Conservation (phyloP, 2,113 vertebrate genomes). For the Neopipo cinnamomea region DNA sequence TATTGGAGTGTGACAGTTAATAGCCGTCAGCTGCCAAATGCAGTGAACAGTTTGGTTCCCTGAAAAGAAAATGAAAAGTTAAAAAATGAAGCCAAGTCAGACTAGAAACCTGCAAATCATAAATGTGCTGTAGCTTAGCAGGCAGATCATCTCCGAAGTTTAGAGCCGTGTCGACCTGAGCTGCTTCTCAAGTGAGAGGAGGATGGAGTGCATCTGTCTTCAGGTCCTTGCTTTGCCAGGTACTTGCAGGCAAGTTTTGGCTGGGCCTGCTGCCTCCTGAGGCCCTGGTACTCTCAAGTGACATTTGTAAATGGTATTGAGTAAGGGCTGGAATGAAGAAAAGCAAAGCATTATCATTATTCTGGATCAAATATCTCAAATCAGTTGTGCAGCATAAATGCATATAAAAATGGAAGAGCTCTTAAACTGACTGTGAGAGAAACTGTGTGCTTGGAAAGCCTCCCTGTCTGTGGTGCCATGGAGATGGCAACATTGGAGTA, state of each 20-base stretch:
- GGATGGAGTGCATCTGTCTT: not conserved
- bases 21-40: conserved; percentile 63
- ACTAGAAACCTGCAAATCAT: conserved; percentile 10
- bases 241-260: not conserved
- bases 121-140: conserved; percentile 13
- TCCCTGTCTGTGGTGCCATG: not conserved
- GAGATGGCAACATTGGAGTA: not conserved
- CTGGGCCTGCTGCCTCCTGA: not conserved
- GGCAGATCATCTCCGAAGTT: conserved; percentile 44
- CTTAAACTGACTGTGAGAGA: not conserved
- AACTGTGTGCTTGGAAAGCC: not conserved
- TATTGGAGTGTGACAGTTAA: conserved; percentile 69
- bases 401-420: not conserved
- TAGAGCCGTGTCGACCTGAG: not conserved
- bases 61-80: conserved; percentile 59
- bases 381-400: not conserved
- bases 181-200: conserved; percentile 26
- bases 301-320: not conserved
- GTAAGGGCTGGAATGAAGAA: not conserved
- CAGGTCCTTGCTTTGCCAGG: not conserved
- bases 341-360: not conserved
- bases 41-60: conserved; percentile 23
- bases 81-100: conserved; percentile 64
- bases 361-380: not conserved
- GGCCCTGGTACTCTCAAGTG: not conserved